Percentiles rank a stretch among this genome's conserved stretches.
These are phyloP conservation scores for Mantis religiosa DNA, from an alignment of 2,888 invertebrate species.

Conservation along the genomic window DNA sequence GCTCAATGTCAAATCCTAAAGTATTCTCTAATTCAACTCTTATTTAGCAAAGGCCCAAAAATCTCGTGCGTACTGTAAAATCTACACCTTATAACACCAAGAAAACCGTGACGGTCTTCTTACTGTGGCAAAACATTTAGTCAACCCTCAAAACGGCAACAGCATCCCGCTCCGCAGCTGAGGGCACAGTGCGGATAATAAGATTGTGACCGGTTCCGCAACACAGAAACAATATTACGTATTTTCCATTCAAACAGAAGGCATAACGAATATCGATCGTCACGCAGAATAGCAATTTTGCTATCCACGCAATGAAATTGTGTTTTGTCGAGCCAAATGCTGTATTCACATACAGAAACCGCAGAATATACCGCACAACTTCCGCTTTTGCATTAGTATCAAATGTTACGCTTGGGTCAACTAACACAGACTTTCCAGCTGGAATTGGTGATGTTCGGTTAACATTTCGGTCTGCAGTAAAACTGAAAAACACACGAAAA, in stretches of 20 bases:
- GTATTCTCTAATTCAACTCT: too few relatives aligned
- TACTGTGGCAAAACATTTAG: too few relatives aligned
- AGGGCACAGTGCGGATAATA: too few relatives aligned
- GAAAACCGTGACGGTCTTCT: too few relatives aligned
- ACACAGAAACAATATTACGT: too few relatives aligned
- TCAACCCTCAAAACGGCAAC: too few relatives aligned
- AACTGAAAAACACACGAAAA: not conserved
- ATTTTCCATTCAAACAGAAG: not conserved
- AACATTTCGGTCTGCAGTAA: not conserved
- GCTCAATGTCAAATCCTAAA: too few relatives aligned
- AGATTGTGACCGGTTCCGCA: too few relatives aligned
- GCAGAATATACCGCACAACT: not conserved
- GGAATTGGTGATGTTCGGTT: not conserved
- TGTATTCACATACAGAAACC: not conserved
- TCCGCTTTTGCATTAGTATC: not conserved
- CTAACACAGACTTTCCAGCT: not conserved
- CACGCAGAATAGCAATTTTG: not conserved
- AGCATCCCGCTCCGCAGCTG: too few relatives aligned
- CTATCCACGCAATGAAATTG: not conserved
- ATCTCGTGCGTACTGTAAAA: too few relatives aligned
- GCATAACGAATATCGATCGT: not conserved
- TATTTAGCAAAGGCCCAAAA: too few relatives aligned
- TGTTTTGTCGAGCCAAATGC: not conserved
- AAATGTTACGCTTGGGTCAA: not conserved
- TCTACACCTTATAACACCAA: too few relatives aligned